phyloP scores from a whole-genome alignment of 2,888 invertebrate genomes.

The Zhengitettix transpicula region DNA sequence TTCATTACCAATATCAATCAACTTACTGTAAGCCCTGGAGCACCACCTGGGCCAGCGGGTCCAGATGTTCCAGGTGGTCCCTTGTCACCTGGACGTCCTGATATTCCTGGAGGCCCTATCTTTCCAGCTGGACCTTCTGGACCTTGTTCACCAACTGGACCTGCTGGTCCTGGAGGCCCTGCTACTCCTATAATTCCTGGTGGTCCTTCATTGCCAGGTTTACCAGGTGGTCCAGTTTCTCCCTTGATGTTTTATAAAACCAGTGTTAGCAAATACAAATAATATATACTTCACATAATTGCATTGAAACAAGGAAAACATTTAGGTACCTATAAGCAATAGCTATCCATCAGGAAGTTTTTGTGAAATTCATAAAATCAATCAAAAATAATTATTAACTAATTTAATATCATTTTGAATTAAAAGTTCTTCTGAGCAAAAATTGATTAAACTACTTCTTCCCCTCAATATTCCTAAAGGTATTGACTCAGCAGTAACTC shows the following conservation, averaged over 20 bases:
- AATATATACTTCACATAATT: too few species aligned
- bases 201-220: conserved; percentile 55
- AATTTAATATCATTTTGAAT: too few species aligned
- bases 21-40: conserved; percentile 50
- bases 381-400: too few species aligned
- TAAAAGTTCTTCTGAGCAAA: too few species aligned
- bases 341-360: too few species aligned
- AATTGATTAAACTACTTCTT: too few species aligned
- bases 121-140: conserved; percentile 48
- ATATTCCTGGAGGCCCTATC: conserved; percentile 50
- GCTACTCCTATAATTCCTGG: conserved; percentile 45
- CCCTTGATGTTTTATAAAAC: conserved; percentile 30
- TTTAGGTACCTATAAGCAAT: too few species aligned
- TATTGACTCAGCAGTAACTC: too few species aligned
- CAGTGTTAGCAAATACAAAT: too few species aligned
- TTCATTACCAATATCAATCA: neutral
- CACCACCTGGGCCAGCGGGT: conserved; percentile 42
- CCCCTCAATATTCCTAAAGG: too few species aligned
- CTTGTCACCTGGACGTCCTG: conserved; percentile 60
- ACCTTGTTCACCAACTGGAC: conserved; percentile 39
- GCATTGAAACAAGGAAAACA: conserved; percentile 1
- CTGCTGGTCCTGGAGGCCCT: conserved; percentile 50
- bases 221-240: conserved; percentile 53
- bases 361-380: too few species aligned
- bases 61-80: conserved; percentile 52